Evolutionary conservation across 2,797 vertebrate species (phyloP), one percentile per base, ranked within the genome.

Genomic region (Kryptolebias ocellatus): DNA sequence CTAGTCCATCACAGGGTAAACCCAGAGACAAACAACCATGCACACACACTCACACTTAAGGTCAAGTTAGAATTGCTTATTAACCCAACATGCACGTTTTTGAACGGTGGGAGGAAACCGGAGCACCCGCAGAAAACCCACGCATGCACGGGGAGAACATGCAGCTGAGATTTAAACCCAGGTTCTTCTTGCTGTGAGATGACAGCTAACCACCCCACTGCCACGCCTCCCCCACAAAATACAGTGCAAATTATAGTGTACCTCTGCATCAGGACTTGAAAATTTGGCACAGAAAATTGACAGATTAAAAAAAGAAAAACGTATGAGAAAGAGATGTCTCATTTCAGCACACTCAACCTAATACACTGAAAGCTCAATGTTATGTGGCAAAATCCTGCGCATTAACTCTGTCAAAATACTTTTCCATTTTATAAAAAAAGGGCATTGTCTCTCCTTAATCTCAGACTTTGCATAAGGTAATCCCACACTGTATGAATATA

Each of bases 401-500:
- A 31, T 62, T 73, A 60, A 60, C 2, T 58, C 45, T 31, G n/a
- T 37, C 20, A 37, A 65, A 74, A 78, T 15, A 61, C 34, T 64
- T 74, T 70, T 59, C 34, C 46, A 16, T 58, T 69, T 59, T 51
- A 27, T 42, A 44, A 52, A 47, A 24, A 51, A 54, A 73, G 15
- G 6, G 59, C 60, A 49, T 37, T 60, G 18, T 77, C 14, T 69
- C n/a, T 58, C 24, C 37, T 70, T 3, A 60, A 53, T 65, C 65
- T 70, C 39, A 42, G 39, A 18, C 8, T 78, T 84, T 73, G 73
- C 20, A 67, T 20, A 20, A 60, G 27, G 46, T 67, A 80, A 67
- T 79, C 64, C 67, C 67, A 28, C 55, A 59, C 64, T 63, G 42
- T 56, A 64, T 67, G 59, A 66, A 71, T 62, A 34, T 46, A 68